These are phyloP conservation scores for Nomada goodeniana DNA, from an alignment of 2,888 invertebrate genomes.

Conservation along the genomic window DNA sequence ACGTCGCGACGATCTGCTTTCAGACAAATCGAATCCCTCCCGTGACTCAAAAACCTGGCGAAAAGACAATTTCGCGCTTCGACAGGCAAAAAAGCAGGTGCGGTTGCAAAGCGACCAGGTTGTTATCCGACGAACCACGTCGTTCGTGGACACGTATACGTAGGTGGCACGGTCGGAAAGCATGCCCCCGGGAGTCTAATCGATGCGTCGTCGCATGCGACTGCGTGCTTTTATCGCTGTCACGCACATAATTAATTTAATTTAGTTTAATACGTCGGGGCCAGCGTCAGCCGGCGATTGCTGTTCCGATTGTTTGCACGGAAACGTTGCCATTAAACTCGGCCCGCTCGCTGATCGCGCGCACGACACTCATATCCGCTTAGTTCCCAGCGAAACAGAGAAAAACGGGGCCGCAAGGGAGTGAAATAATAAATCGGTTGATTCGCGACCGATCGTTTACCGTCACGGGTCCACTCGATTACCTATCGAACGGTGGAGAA, in stretches of 20 bases:
- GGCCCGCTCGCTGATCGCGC: conserved; percentile 53
- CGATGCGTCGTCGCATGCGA: conserved; percentile 83
- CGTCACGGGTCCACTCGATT: conserved; percentile 15
- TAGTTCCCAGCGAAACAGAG: conserved; percentile 44
- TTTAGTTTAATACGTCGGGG: conserved; percentile 82
- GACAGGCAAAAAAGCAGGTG: conserved; percentile 62
- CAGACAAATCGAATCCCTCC: neutral
- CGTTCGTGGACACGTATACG: conserved; percentile 19
- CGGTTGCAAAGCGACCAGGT: conserved; percentile 43
- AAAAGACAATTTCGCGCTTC: conserved; percentile 58
- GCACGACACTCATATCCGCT: conserved; percentile 65
- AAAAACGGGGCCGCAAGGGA: conserved; percentile 12
- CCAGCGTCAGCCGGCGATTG: conserved; percentile 78
- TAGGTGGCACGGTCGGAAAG: conserved; percentile 54
- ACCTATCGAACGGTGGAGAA: neutral
- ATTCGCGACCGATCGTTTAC: conserved; percentile 13
- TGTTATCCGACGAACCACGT: conserved; percentile 58
- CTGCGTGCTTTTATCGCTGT: conserved; percentile 83
- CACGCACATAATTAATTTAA: conserved; percentile 85
- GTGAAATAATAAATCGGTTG: conserved; percentile 51
- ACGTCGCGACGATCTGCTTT: too few species aligned
- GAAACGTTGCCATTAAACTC: conserved; percentile 77
- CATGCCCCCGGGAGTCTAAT: conserved; percentile 76
- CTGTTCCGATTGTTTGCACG: conserved; percentile 81
- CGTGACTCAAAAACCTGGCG: conserved; percentile 14